Evolutionary conservation across 2,888 invertebrate species (phyloP).

Genomic region (Mimas tiliae): DNA sequence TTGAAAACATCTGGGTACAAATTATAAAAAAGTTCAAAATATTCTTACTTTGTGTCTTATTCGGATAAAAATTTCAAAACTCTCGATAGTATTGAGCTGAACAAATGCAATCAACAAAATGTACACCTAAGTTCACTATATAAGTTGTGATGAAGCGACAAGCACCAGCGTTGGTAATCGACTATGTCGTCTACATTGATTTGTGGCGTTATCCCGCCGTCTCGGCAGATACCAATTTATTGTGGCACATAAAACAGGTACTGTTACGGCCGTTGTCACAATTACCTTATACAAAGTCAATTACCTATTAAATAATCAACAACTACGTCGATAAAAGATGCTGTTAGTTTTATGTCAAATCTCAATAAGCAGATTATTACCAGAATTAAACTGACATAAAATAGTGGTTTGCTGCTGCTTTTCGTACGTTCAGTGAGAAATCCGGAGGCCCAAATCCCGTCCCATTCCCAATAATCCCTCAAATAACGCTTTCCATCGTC

Average conservation of each 20-base stretch:
- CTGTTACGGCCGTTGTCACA: slow-evolving; percentile 45
- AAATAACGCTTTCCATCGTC: too few species aligned
- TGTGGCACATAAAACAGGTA: slow-evolving; percentile 52
- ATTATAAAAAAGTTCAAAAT: too few species aligned
- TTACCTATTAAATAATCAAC: slow-evolving; percentile 23
- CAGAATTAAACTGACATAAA: too few species aligned
- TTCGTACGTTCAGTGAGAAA: too few species aligned
- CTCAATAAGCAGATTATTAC: too few species aligned
- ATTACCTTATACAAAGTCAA: slow-evolving; percentile 25
- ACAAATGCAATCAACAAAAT: background rate
- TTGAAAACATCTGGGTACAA: too few species aligned
- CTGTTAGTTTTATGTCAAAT: background rate
- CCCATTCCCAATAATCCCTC: too few species aligned
- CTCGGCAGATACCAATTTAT: slow-evolving; percentile 62
- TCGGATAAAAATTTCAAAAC: background rate
- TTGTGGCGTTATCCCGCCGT: slow-evolving; percentile 69
- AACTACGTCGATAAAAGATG: background rate
- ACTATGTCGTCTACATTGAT: slow-evolving; percentile 56
- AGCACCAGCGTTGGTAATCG: slow-evolving; percentile 47
- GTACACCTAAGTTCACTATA: background rate
- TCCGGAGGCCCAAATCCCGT: too few species aligned
- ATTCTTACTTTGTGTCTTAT: too few species aligned
- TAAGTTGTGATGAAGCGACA: slow-evolving; percentile 12
- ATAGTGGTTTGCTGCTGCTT: too few species aligned
- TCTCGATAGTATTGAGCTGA: background rate